phyloP scores from a whole-genome alignment of 2,888 invertebrate species.

The Dynastes grantii region DNA sequence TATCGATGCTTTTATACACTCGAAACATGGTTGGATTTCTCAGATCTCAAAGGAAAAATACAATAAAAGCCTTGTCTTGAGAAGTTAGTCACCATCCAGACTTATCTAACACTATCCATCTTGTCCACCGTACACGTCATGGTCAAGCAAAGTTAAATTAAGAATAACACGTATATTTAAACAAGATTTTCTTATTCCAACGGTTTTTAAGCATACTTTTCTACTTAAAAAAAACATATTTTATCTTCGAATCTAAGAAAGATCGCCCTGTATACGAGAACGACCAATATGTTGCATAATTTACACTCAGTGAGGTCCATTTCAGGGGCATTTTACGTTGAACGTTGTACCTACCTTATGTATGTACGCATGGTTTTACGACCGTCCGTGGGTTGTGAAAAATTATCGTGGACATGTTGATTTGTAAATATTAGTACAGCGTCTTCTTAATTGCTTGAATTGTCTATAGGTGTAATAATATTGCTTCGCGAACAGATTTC shows the following conservation, averaged over 20 bases:
- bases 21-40: slow-evolving; percentile 17
- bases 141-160: too few relatives aligned
- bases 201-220: too few relatives aligned
- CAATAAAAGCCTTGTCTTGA: slow-evolving; percentile 49
- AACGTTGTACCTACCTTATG: background rate
- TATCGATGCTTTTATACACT: background rate
- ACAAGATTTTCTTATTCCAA: slow-evolving; percentile 3
- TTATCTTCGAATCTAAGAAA: too few relatives aligned
- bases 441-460: slow-evolving; percentile 27
- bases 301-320: background rate
- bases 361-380: slow-evolving; percentile 9
- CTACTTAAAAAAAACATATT: too few relatives aligned
- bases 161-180: slow-evolving; percentile 28
- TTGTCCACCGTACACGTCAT: slow-evolving; percentile 34
- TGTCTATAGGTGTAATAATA: slow-evolving; percentile 10
- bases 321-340: too few relatives aligned
- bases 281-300: slow-evolving; percentile 37
- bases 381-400: slow-evolving; percentile 29
- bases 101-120: slow-evolving; percentile 50
- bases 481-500: background rate
- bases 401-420: slow-evolving; percentile 32
- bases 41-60: slow-evolving; percentile 25
- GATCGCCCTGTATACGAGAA: background rate
- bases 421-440: slow-evolving; percentile 25
- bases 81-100: slow-evolving; percentile 46